Conservation (phyloP, 2,888 invertebrate genomes). For the Leptogaster cylindrica region DNA sequence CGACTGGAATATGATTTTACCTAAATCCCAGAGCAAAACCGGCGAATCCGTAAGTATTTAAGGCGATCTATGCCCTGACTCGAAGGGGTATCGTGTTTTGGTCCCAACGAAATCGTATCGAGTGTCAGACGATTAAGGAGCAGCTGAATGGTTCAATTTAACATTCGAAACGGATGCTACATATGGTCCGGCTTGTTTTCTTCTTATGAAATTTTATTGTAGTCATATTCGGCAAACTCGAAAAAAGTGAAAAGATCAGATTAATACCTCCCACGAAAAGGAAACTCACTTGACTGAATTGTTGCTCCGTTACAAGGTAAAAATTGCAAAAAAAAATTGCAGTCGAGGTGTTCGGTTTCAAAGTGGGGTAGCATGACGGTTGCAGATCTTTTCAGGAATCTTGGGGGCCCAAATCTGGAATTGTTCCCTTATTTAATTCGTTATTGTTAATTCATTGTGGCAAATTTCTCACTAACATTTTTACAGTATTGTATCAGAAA, state of each 20-base stretch:
- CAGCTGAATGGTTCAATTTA: conserved; percentile 23
- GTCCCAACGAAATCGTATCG: conserved; percentile 27
- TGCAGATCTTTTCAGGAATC: too few species aligned
- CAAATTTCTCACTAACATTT: not conserved
- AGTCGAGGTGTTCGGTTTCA: conserved; percentile 15
- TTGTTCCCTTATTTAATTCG: not conserved
- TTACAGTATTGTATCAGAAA: conserved; percentile 85
- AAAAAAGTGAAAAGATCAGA: conserved; percentile 21
- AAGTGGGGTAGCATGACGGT: not conserved
- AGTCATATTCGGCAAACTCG: conserved; percentile 10
- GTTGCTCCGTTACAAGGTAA: conserved; percentile 5
- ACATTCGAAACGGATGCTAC: conserved; percentile 25
- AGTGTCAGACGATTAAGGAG: conserved; percentile 36
- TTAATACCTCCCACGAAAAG: conserved; percentile 42
- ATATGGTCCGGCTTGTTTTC: conserved; percentile 22
- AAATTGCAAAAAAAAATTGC: not conserved
- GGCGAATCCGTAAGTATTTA: not conserved
- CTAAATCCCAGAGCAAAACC: not conserved
- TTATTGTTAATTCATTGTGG: not conserved
- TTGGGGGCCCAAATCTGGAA: not conserved
- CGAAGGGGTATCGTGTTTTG: conserved; percentile 3
- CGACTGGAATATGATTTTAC: not conserved
- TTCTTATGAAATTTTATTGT: conserved; percentile 6
- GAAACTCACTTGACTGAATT: conserved; percentile 44
- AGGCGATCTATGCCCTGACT: not conserved